Evolutionary conservation across 2,113 vertebrate genomes (phyloP).

Genomic region (Pedetes capensis): DNA sequence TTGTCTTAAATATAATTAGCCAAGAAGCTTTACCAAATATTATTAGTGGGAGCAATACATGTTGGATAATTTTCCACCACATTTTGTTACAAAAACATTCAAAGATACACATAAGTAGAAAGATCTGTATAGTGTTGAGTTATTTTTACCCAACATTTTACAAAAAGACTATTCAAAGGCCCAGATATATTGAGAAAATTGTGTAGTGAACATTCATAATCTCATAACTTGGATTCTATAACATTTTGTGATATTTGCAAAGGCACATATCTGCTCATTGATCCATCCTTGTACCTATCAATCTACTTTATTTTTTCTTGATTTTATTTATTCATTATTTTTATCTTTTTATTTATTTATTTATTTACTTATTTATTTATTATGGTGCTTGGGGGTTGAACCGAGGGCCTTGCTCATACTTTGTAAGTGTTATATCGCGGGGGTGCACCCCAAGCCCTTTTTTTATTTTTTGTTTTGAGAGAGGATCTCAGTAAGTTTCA

Average conservation of each 20-base stretch:
- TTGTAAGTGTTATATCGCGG: no score
- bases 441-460: no score
- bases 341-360: no score
- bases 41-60: background rate
- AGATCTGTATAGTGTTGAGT: background rate
- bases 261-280: background rate
- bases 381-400: no score
- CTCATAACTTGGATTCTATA: background rate
- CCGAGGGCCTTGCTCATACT: no score
- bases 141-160: background rate
- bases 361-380: no score
- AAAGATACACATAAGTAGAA: background rate
- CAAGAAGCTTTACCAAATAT: background rate
- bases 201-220: background rate
- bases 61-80: background rate
- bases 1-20: background rate
- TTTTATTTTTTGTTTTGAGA: no score
- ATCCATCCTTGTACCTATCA: background rate
- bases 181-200: background rate
- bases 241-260: background rate
- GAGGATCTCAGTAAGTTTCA: no score
- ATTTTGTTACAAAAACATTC: background rate
- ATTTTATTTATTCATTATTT: no score
- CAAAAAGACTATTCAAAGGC: background rate
- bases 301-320: background rate